phyloP scores from a whole-genome alignment of 2,113 vertebrate species.

The Mesembrinibis cayennensis region DNA sequence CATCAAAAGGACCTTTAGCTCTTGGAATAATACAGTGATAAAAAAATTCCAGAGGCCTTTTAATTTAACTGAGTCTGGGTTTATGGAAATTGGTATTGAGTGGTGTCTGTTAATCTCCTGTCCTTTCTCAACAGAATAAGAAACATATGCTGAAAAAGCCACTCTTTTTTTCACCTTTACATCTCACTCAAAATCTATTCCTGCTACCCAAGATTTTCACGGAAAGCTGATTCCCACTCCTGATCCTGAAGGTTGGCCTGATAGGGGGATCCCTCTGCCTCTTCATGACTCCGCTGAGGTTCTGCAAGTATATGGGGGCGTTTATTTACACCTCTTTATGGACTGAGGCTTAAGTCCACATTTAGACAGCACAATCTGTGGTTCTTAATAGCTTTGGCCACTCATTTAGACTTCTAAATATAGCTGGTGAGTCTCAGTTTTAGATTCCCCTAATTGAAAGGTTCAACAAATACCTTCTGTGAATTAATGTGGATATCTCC shows the following conservation, averaged over 20 bases:
- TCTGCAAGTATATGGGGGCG: neutral
- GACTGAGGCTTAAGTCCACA: neutral
- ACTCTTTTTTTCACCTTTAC: neutral
- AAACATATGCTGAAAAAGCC: neutral
- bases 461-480: neutral
- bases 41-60: conserved; percentile 10
- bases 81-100: conserved; percentile 7
- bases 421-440: neutral
- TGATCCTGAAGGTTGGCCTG: neutral
- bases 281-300: neutral
- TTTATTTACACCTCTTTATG: neutral
- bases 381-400: neutral
- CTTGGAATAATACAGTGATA: neutral
- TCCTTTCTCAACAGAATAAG: neutral
- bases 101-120: neutral
- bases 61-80: conserved; percentile 24
- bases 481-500: neutral
- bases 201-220: neutral
- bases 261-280: neutral
- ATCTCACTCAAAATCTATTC: neutral
- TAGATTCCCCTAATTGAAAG: neutral
- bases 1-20: conserved; percentile 48
- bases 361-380: conserved; percentile 3
- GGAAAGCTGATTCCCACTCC: neutral
- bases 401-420: conserved; percentile 16